Base-by-base conservation (phyloP, 2,888 invertebrate genomes). In the Papilio protenor region DNA sequence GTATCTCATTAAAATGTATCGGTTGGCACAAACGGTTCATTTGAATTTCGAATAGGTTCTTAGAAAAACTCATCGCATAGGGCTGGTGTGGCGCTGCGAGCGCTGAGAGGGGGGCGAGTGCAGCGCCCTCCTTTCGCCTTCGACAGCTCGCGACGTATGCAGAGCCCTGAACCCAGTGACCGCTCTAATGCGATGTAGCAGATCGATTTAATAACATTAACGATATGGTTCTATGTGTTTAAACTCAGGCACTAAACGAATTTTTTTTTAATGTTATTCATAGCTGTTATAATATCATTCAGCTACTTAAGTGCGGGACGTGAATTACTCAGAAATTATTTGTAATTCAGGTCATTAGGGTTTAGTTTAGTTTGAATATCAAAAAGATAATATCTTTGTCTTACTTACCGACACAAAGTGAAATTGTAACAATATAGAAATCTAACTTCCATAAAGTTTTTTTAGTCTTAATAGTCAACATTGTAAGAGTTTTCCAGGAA, bases 71-170 rank as follows among this genome's bases (percentile, higher is more conserved):
- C 52, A 57, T 78, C 33, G 45, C 21, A 49, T 72, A 77, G 21
- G 66, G 45, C 66, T 40, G 45, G 45, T 27, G 59, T 21, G 61
- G 23, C 27, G 61, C 61, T 27, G 61, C 21, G 45, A 64, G 18
- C 33, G 18, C 64, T 81, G 77, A 81, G 40, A 18, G 72, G 21
- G 77, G 52, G 75, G 57, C 59, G 64, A 80, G 88, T 89, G 87
- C 88, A 88, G 84, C 88, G 89, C 86, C 88, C 90, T 90, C 88
- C 87, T 88, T 89, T 91, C 87, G 88, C 90, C 89, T 87, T 88
- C 80, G 78, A 77, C 79, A 80, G 77, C 79, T 80, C 69, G 79
- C 79, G 78, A 75, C 81, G 75, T 73, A 81, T 79, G 73, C 71
- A 74, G 77, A 82, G 77, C 83, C 83, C 82, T 83, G 81, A 83